Conservation (phyloP, 2,888 invertebrate species). For the Synergus laeviventris region DNA sequence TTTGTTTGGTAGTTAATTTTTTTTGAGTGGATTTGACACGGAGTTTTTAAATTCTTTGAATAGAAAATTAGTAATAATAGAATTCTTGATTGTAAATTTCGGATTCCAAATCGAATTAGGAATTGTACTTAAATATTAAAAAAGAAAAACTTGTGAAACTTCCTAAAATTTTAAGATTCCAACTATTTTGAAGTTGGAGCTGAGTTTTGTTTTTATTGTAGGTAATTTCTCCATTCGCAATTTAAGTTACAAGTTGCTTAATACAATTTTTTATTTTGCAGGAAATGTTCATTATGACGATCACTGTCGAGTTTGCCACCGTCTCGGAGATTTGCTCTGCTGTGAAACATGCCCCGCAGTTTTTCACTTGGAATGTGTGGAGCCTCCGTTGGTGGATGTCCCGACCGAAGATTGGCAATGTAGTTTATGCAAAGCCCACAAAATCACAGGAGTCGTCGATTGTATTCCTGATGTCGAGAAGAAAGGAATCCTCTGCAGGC, state of each 20-base stretch:
- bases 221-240: not conserved
- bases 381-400: constrained; percentile 94
- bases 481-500: constrained; percentile 92
- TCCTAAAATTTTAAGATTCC: too few species aligned
- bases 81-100: too few species aligned
- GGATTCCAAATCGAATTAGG: too few species aligned
- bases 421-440: constrained; percentile 93
- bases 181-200: too few species aligned
- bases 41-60: too few species aligned
- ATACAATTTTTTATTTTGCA: constrained; percentile 56
- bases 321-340: constrained; percentile 94
- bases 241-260: constrained; percentile 4
- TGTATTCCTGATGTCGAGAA: constrained; percentile 94
- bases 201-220: too few species aligned
- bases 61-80: too few species aligned
- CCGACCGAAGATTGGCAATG: constrained; percentile 99
- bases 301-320: constrained; percentile 94
- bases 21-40: too few species aligned
- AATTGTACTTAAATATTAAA: too few species aligned
- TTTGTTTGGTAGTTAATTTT: too few species aligned
- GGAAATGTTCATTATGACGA: constrained; percentile 94
- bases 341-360: constrained; percentile 99
- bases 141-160: too few species aligned
- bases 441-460: constrained; percentile 94
- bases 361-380: constrained; percentile 97